Evolutionary conservation across 2,888 invertebrate genomes (phyloP).

Genomic region (Neoaliturus tenellus): DNA sequence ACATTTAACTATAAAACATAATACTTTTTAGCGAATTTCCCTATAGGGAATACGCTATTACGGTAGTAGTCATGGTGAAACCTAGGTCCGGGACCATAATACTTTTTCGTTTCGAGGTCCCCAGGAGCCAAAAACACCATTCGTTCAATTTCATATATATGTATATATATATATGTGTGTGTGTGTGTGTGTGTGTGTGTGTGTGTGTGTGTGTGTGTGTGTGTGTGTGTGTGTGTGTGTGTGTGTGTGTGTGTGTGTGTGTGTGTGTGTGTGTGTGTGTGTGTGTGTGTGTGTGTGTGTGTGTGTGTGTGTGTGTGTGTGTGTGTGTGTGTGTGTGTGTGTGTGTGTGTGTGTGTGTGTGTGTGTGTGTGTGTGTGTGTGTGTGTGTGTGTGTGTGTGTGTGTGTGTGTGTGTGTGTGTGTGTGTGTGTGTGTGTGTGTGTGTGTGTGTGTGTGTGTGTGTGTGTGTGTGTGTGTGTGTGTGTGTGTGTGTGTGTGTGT

Average conservation of each 20-base stretch:
- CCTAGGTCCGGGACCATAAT: too few species aligned
- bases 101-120: too few species aligned
- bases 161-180: conserved; percentile 1
- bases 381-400: conserved; percentile 3
- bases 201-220: conserved; percentile 51
- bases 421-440: conserved; percentile 3
- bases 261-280: conserved; percentile 9
- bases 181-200: conserved; percentile 45
- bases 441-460: conserved; percentile 3
- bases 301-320: conserved; percentile 3
- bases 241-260: conserved; percentile 58
- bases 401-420: conserved; percentile 3
- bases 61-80: too few species aligned
- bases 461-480: conserved; percentile 3
- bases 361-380: conserved; percentile 3
- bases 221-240: conserved; percentile 52
- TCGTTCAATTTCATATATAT: too few species aligned
- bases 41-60: too few species aligned
- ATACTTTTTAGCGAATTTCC: too few species aligned
- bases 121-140: too few species aligned
- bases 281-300: conserved; percentile 49
- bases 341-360: conserved; percentile 3
- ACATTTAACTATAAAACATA: too few species aligned
- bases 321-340: conserved; percentile 3
- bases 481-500: conserved; percentile 3